A percentile compares a stretch with the other conserved stretches of the same genome.
phyloP scores from a whole-genome alignment of 2,113 vertebrate genomes.

The Python bivittatus region DNA sequence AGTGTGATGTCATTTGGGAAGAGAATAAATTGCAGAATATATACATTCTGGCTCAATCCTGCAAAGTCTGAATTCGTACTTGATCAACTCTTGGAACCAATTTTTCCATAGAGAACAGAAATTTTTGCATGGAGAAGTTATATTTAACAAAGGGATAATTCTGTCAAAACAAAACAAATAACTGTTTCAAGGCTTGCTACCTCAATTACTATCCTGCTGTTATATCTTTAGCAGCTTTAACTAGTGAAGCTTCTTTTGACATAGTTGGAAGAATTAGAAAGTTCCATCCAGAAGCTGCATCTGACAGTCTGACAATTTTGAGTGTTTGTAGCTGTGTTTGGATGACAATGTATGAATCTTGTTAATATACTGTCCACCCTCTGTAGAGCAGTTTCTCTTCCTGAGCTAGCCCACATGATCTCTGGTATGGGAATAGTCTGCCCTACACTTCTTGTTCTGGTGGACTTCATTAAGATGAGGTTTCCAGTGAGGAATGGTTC shows the following conservation, averaged over 20 bases:
- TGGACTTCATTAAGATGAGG: background rate
- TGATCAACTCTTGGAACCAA: background rate
- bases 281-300: background rate
- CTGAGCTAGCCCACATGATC: background rate
- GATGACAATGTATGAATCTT: background rate
- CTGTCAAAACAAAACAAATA: background rate
- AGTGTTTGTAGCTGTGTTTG: background rate
- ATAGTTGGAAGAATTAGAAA: background rate
- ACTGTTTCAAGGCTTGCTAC: background rate
- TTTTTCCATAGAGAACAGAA: background rate
- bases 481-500: background rate
- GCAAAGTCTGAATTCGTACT: background rate
- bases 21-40: background rate
- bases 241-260: background rate
- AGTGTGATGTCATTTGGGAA: background rate
- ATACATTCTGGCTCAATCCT: background rate
- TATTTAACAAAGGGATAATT: background rate
- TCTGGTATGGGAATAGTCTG: background rate
- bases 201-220: background rate
- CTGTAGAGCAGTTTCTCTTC: background rate
- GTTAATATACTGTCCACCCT: background rate
- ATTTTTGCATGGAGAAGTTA: background rate
- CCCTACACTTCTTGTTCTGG: background rate
- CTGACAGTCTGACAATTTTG: background rate
- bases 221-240: background rate